A percentile compares a stretch with the other conserved stretches of the same genome.
Evolutionary conservation across 2,888 invertebrate genomes (phyloP).

Genomic region (Byasa hedistus): DNA sequence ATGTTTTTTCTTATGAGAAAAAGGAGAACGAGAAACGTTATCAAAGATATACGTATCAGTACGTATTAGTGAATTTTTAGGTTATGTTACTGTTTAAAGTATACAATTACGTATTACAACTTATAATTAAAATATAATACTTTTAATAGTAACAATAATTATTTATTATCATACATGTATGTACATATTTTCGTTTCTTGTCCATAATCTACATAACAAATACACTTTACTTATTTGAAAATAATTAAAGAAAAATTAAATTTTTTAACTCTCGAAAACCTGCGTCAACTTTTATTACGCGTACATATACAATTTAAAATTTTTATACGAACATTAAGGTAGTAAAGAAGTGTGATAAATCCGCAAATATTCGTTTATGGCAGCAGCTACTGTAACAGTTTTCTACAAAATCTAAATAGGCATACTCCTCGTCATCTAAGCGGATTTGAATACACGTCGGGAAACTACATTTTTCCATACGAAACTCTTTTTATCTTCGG

Average conservation of each 20-base stretch:
- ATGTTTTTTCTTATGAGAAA: neutral
- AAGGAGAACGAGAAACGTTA: neutral
- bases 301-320: neutral
- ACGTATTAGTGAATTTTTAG: too few relatives aligned
- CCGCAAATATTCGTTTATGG: neutral
- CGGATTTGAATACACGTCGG: conserved; percentile 43
- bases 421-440: conserved; percentile 34
- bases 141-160: too few relatives aligned
- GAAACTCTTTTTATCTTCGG: conserved; percentile 34
- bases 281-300: neutral
- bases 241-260: too few relatives aligned
- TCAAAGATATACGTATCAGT: too few relatives aligned
- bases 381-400: neutral
- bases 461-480: conserved; percentile 46
- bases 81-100: too few relatives aligned
- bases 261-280: too few relatives aligned
- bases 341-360: neutral
- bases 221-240: too few relatives aligned
- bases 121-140: too few relatives aligned
- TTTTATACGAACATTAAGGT: conserved; percentile 2
- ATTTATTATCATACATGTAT: too few relatives aligned
- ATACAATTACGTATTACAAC: too few relatives aligned
- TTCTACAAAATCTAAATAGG: neutral
- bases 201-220: too few relatives aligned
- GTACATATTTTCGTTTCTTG: too few relatives aligned